Base-by-base conservation (phyloP, 92 coral and sea anemone genomes). In the Ricordea florida region DNA sequence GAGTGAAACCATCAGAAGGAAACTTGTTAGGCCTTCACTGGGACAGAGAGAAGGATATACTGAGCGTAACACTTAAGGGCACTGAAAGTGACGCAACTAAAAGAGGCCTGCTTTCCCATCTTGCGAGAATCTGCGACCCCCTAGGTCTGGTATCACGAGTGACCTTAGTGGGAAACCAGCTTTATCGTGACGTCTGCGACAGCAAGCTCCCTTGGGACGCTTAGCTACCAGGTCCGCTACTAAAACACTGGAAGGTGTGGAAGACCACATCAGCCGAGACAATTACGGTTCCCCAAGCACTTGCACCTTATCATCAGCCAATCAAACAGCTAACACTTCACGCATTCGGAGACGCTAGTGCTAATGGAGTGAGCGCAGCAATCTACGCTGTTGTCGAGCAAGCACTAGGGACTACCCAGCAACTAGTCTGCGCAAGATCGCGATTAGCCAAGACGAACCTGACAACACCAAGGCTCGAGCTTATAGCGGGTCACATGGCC, bases 121-220 rank as follows among this genome's bases (percentile, higher is more conserved):
- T 66, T 0, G 83, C 83, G 4, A 55, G 56, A 47, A 80, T 66
- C 37, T 86, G 80, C 33, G 79, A 85, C 17, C 86, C 90, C 18
- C 66, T 85, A 13, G 86, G 90, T 11, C 48, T 72, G 2, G 90
- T 73, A 13, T 74, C 82, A 50, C 83, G 83, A 36, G 51, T 57
- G 35, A 76, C 78, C 22, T 53, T 85, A 11, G 49, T 47, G 22
- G 85, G 85, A 38, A 85, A 85, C 35, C 72, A 62, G 29, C 70
- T 85, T 35, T 78, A 85, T 55, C 85, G 78, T 21, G 63, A 57
- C 46, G 57, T 79, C n/a, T 78, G 90, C 24, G 78, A 85, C 64
- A 61, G 60, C 68, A 78, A 85, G 61, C 10, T 78, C 32, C 57
- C 81, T 15, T 85, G 90, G 90, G 90, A 85, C 31, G 53, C 78